A percentile compares a stretch with the other conserved stretches of the same genome.
phyloP scores from a whole-genome alignment of 2,113 vertebrate genomes.

The Sus scrofa region DNA sequence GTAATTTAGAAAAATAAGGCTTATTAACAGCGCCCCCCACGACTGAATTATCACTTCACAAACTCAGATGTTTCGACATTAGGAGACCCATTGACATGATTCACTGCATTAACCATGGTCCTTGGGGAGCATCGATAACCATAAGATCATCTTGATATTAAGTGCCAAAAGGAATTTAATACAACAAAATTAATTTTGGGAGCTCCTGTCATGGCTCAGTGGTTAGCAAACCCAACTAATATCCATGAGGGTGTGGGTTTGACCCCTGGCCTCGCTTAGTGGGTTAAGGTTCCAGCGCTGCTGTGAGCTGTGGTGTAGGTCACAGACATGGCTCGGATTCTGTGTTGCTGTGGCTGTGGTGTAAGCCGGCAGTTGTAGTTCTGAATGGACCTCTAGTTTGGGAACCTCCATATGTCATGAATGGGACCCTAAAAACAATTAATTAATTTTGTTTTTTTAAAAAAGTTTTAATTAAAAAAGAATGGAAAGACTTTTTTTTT shows the following conservation, averaged over 20 bases:
- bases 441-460: background rate
- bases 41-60: background rate
- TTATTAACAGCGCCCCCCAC: background rate
- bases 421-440: too few relatives aligned
- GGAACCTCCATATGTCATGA: too few relatives aligned
- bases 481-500: slow-evolving; percentile 30
- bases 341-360: too few relatives aligned
- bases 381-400: too few relatives aligned
- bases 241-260: too few relatives aligned
- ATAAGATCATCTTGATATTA: background rate
- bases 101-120: background rate
- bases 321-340: too few relatives aligned
- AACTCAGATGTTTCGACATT: background rate
- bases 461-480: background rate
- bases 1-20: background rate
- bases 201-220: too few relatives aligned
- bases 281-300: too few relatives aligned
- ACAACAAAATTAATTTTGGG: slow-evolving; percentile 3
- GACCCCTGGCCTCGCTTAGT: too few relatives aligned
- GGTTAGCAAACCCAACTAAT: too few relatives aligned
- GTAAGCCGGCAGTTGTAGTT: too few relatives aligned
- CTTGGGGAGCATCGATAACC: background rate
- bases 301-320: too few relatives aligned
- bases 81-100: background rate
- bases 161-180: slow-evolving; percentile 19